Evolutionary conservation across 1,140 invertebrate genomes (phyloP).

Genomic region (Zaprionus nigranus): DNA sequence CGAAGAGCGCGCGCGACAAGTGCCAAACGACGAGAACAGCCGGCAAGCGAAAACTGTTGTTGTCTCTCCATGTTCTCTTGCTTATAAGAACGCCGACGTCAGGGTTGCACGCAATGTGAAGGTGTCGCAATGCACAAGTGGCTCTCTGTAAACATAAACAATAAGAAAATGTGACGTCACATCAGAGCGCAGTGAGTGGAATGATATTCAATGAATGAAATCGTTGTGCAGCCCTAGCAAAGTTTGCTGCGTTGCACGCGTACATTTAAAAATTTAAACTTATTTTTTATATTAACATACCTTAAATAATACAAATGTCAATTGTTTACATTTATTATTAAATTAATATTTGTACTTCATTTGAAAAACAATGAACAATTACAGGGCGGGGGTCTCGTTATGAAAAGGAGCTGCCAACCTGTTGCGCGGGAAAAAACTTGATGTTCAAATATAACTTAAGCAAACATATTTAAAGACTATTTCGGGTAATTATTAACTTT

Average conservation of each 20-base stretch:
- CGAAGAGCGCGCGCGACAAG: conserved; percentile 27
- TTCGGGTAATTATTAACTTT: not conserved
- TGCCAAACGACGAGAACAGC: conserved; percentile 41
- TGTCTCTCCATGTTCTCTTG: conserved; percentile 37
- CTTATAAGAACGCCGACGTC: conserved; percentile 50
- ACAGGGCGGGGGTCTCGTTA: accelerated
- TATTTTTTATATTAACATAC: not conserved
- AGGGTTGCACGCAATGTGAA: not conserved
- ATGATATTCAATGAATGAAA: not conserved
- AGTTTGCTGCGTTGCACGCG: too few relatives aligned
- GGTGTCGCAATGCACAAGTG: conserved; percentile 16
- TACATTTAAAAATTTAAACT: not conserved
- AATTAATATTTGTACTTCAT: too few relatives aligned
- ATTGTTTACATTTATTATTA: too few relatives aligned
- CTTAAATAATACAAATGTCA: too few relatives aligned
- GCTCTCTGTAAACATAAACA: conserved; percentile 14
- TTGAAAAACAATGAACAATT: not conserved
- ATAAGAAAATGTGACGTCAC: conserved; percentile 24
- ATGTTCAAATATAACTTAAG: not conserved
- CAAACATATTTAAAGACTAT: not conserved
- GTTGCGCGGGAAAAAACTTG: not conserved
- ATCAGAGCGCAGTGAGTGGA: not conserved
- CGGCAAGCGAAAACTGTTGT: conserved; percentile 54
- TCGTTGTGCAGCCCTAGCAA: not conserved
- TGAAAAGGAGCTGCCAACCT: conserved; percentile 20